Base-by-base conservation (phyloP, 2,113 vertebrate genomes). In the Ophiodon elongatus region DNA sequence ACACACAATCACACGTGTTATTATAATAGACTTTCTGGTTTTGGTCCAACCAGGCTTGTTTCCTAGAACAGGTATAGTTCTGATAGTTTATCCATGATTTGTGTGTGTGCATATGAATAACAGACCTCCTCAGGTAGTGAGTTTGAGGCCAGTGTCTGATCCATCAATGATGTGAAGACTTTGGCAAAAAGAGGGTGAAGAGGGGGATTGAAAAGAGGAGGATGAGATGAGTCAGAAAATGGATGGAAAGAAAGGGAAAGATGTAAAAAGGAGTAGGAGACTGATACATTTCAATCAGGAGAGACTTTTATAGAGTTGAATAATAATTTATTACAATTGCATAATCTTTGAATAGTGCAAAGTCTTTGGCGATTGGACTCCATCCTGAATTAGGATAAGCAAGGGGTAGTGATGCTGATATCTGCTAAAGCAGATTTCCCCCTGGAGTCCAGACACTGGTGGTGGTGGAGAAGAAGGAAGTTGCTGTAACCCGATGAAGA, bases 21-120 rank as follows among this genome's bases (percentile, higher is more conserved):
- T 73, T 64, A 57, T 67, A 83, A 69, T 60, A 84, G 33, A 70
- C 41, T 76, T 64, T 73, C 66, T 85, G 68, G 64, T 87, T 69
- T 73, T 39, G n/a, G 52, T 78, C 83, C 79, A 87, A 43, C 15
- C 1, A 15, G 80, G 69, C 83, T 68, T 27, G 21, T 43, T 85
- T 82, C 88, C 74, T 76, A 84, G 83, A 84, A 83, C 23, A 63
- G 57, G 29, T 77, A 76, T 80, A 67, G 82, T 73, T 68, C 68
- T 87, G 27, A 88, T 82, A 73, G 62, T 76, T 31, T 69, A 52
- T 79, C 75, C n/a, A n/a, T n/a, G n/a, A n/a, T n/a, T n/a, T n/a
- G 43, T 17, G 43, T 45, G 43, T 45, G 43, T 17, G 43, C 45
- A 29, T 60, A 59, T 65, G 23, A 82, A 64, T 23, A 82, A 50